Evolutionary conservation across 2,888 invertebrate species (phyloP).

Genomic region (Drosophila lutescens): DNA sequence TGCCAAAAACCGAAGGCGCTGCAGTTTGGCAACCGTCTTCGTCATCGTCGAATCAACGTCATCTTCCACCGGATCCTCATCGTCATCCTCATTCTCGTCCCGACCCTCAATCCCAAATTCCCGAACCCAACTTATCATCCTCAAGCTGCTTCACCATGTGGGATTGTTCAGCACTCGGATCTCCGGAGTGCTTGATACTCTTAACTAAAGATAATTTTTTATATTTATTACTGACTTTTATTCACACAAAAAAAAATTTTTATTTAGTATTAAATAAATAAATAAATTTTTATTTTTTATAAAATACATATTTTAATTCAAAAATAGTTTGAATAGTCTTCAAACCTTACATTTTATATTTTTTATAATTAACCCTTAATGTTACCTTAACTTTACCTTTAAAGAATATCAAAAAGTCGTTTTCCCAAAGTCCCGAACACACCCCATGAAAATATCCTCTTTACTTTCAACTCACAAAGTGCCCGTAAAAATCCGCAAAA

Average conservation of each 20-base stretch:
- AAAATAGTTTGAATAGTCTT: too few relatives aligned
- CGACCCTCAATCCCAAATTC: background rate
- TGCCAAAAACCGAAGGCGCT: slow-evolving; percentile 17
- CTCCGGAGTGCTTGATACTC: background rate
- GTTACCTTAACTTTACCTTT: too few relatives aligned
- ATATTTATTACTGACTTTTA: background rate
- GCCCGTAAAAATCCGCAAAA: slow-evolving; percentile 1
- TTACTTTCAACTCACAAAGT: slow-evolving; percentile 12
- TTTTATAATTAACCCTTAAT: too few relatives aligned
- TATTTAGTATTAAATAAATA: too few relatives aligned
- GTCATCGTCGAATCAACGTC: slow-evolving; percentile 25
- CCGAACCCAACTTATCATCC: slow-evolving; percentile 1
- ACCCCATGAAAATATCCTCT: slow-evolving; percentile 17
- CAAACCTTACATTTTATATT: too few relatives aligned
- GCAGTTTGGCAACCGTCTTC: slow-evolving; percentile 22
- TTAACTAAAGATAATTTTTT: too few relatives aligned
- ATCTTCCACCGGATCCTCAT: slow-evolving; percentile 7
- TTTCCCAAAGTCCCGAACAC: background rate
- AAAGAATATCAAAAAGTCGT: slow-evolving; percentile 6
- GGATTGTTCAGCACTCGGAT: background rate
- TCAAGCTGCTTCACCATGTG: background rate
- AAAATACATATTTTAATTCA: too few relatives aligned
- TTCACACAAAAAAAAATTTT: too few relatives aligned
- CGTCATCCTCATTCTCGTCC: background rate
- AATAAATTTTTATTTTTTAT: too few relatives aligned